phyloP scores from a whole-genome alignment of 1,140 invertebrate genomes.

The Spodoptera litura region DNA sequence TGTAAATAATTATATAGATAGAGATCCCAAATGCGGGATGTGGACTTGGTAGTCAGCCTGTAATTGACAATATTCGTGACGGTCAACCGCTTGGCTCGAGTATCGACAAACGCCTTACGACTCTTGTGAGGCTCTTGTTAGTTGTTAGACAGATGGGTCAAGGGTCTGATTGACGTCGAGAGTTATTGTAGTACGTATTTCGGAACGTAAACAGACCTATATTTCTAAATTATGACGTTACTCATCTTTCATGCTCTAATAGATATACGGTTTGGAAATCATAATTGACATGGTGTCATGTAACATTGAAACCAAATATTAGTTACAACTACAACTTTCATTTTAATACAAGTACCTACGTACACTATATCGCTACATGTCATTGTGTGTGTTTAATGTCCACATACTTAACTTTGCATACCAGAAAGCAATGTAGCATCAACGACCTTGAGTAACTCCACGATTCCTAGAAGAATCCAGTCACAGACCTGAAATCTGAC shows the following conservation, averaged over 20 bases:
- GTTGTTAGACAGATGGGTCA: slow-evolving; percentile 8
- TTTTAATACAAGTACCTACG: neutral
- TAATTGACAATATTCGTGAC: slow-evolving; percentile 12
- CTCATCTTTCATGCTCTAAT: neutral
- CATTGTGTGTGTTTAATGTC: too few species aligned
- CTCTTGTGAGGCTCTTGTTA: slow-evolving; percentile 2
- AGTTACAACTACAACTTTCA: neutral
- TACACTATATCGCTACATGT: too few species aligned
- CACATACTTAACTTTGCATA: neutral
- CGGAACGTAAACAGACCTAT: neutral
- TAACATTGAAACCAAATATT: too few species aligned
- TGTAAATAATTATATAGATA: too few species aligned
- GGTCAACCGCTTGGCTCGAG: slow-evolving; percentile 9
- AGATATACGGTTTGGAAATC: too few species aligned
- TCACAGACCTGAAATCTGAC: slow-evolving; percentile 13
- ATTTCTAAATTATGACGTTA: neutral
- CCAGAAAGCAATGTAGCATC: neutral
- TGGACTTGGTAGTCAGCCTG: neutral
- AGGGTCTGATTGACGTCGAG: neutral
- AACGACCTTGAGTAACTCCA: slow-evolving; percentile 4
- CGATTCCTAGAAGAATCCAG: slow-evolving; percentile 26
- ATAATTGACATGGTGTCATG: too few species aligned
- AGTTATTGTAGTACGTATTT: neutral
- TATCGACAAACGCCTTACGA: slow-evolving; percentile 5
- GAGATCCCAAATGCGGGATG: neutral